phyloP scores from a whole-genome alignment of 2,797 vertebrate genomes.

The Hipposideros larvatus region DNA sequence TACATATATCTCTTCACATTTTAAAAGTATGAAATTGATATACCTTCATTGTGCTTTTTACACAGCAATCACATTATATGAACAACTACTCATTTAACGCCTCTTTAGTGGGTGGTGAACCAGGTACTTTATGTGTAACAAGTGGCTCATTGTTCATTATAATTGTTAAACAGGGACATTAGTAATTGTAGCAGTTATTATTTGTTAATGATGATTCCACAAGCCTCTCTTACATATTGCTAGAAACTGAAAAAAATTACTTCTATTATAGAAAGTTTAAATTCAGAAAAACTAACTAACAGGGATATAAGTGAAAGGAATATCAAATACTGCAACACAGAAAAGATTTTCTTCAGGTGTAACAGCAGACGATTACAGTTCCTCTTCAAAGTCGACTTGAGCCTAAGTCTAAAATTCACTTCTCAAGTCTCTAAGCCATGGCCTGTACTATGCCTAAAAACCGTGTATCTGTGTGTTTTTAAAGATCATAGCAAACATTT shows the following conservation, averaged over 20 bases:
- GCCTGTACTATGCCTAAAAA: neutral
- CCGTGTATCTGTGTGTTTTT: neutral
- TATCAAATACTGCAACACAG: neutral
- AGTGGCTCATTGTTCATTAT: neutral
- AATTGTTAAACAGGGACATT: neutral
- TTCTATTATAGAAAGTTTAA: neutral
- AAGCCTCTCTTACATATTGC: neutral
- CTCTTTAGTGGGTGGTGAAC: neutral
- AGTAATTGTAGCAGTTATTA: neutral
- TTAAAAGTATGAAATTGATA: conserved; percentile 23
- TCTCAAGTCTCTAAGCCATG: neutral
- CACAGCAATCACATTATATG: neutral
- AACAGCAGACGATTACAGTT: neutral
- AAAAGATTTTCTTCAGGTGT: neutral
- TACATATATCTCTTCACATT: neutral
- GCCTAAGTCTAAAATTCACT: neutral
- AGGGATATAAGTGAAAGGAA: neutral
- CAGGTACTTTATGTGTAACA: neutral
- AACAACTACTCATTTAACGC: neutral
- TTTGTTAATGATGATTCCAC: neutral
- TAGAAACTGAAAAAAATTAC: neutral
- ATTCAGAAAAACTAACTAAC: neutral
- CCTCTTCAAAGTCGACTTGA: neutral
- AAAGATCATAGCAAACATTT: conserved; percentile 13
- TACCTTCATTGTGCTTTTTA: neutral